Percentiles rank a stretch among this genome's conserved stretches.
Conservation (phyloP, 2,113 vertebrate species). For the Labeo catla region DNA sequence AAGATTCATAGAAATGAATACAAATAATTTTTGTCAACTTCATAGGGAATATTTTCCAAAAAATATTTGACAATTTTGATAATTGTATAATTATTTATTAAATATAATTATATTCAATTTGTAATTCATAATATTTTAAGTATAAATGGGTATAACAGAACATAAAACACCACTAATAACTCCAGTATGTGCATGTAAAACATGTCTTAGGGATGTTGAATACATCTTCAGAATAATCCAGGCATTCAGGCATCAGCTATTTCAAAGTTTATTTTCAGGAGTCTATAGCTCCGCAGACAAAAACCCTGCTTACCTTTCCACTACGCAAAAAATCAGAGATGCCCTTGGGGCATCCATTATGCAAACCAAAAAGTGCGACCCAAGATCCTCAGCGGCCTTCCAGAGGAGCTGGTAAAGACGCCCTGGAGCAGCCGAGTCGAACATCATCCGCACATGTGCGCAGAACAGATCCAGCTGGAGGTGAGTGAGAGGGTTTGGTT, state of each 20-base stretch:
- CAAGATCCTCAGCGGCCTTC: background rate
- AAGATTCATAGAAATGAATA: too few relatives aligned
- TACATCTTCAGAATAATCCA: background rate
- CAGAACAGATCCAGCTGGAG: constrained; percentile 30
- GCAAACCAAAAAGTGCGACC: constrained; percentile 1
- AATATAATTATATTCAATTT: background rate
- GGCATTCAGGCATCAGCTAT: background rate
- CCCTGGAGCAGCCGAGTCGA: constrained; percentile 6
- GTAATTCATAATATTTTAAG: background rate
- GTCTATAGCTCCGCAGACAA: background rate
- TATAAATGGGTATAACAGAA: background rate
- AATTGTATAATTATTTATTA: background rate
- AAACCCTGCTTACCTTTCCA: constrained; percentile 13
- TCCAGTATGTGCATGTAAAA: background rate
- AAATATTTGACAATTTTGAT: background rate
- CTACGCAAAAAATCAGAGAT: background rate
- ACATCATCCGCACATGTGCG: background rate
- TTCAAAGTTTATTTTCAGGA: constrained; percentile 15
- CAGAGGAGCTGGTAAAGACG: constrained; percentile 14
- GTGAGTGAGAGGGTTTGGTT: constrained; percentile 34
- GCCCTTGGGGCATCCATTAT: constrained; percentile 10
- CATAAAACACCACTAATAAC: background rate
- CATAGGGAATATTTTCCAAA: too few relatives aligned
- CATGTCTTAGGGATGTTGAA: background rate
- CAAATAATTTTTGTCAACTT: too few relatives aligned